Base-by-base conservation (phyloP, 2,113 vertebrate genomes). In the Clarias magur region DNA sequence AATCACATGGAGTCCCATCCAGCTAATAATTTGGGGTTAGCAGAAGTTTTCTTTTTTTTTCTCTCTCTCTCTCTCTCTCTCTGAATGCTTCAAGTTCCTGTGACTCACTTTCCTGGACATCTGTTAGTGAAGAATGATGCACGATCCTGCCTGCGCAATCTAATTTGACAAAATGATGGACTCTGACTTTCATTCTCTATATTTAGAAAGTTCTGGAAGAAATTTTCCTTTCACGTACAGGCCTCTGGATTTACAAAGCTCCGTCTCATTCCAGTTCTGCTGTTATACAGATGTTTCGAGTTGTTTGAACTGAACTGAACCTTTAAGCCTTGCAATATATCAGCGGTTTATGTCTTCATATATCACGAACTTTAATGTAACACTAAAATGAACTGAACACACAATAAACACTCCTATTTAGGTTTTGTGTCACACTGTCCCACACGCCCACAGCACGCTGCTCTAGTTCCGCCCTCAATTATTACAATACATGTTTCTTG, bases 201-300 rank as follows among this genome's bases (percentile, higher is more conserved):
- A 84, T 84, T 84, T 72, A 84, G 82, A 84, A 84, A 57, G 27
- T 7, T 84, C 65, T 84, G 67, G 54, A 72, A 84, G 67, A 72
- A 70, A 84, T 84, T 84, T 56, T 72, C 67, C 68, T 8, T 72
- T 38, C 54, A 34, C 54, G 16, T 72, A 72, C 53, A 72, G 27
- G 19, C 67, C 67, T 34, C 82, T 72, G 72, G 72, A 78, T 75
- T 42, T 63, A 78, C 84, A 57, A 84, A 84, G 82, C 54, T 56
- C 53, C 9, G 54, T 34, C 54, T 84, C 56, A 54, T 84, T 7
- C 17, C 27, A 1, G 19, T 80, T 72, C 82, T 84, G 56, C 78
- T 80, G 78, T 34, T 21, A 11, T 59, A 80, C 82, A 84, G 82
- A 84, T 84, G 82, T 72, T 72, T 72, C 4, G 16, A 84, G 65